Evolutionary conservation across 2,888 invertebrate species (phyloP), one percentile per base, ranked within the genome.

Genomic region (Tuta absoluta): DNA sequence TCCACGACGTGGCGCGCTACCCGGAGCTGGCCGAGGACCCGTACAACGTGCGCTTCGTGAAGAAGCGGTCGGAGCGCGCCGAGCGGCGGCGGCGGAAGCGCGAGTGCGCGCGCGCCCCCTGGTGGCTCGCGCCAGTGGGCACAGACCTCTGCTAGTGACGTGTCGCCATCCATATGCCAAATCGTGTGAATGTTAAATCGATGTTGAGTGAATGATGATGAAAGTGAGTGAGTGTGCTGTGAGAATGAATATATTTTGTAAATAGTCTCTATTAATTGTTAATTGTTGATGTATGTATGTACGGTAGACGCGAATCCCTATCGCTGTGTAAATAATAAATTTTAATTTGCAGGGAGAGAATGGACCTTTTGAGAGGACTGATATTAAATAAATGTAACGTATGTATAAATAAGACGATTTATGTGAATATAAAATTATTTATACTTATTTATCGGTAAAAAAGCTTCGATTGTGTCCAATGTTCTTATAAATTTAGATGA

Each of bases 11-110:
- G 38, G 95, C 95, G 74, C 92, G 95, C 67, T 98, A 98, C 90
- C 98, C 98, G 0, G 98, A 98, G 84, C 93, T 98, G 63, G 97
- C 98, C 63, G 98, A 98, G 89, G 98, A 98, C 92, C 98, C 98
- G 8, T 97, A 97, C 92, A 98, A 98, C 90, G 95, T 99, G 68
- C 94, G 96, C 79, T 97, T 98, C 83, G 93, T 96, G 51, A 97
- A 97, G 89, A 96, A 96, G 86, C 94, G 95, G 75, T 92, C 93
- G 37, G 95, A 95, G 70, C 93, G 94, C 72, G 93, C 94, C 67
- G 95, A 95, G 82, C 94, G 95, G 68, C 92, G 95, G 68, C 93
- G 96, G 76, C 94, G 95, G 91, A 95, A 95, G 94, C 93, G 94
- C 85, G 93, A 92, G 64, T 82, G 78, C 74, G 89, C 89, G 80